A percentile compares a stretch with the other conserved stretches of the same genome.
Evolutionary conservation across 1,140 invertebrate genomes (phyloP).

Genomic region (Lepidurus arcticus): DNA sequence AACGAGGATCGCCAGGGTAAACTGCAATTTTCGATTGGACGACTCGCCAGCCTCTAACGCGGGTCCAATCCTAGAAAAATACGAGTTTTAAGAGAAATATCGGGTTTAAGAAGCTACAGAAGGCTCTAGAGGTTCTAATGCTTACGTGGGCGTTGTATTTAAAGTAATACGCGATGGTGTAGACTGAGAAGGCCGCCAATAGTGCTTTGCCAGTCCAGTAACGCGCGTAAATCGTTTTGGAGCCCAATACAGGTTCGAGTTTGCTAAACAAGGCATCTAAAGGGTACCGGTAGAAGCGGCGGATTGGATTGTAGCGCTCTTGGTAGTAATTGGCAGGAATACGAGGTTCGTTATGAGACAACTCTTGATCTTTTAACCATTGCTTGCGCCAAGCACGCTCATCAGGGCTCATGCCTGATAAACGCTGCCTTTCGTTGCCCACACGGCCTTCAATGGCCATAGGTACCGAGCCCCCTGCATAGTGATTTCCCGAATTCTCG

Average conservation of each 20-base stretch:
- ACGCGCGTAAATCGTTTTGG: slow-evolving; percentile 51
- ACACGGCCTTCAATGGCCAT: slow-evolving; percentile 69
- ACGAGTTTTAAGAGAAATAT: background rate
- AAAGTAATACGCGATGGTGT: slow-evolving; percentile 60
- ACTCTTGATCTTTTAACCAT: slow-evolving; percentile 73
- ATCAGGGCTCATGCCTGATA: slow-evolving; percentile 71
- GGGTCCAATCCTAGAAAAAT: slow-evolving; percentile 59
- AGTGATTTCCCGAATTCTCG: background rate
- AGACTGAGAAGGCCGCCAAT: slow-evolving; percentile 48
- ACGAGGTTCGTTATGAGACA: slow-evolving; percentile 64
- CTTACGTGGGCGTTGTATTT: slow-evolving; percentile 71
- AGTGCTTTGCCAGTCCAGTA: slow-evolving; percentile 58
- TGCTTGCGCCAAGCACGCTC: slow-evolving; percentile 74
- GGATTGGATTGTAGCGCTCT: slow-evolving; percentile 67
- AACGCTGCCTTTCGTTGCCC: slow-evolving; percentile 64
- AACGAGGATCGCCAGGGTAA: slow-evolving; percentile 59
- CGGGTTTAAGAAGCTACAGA: background rate
- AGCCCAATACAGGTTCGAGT: slow-evolving; percentile 56
- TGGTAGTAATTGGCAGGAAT: slow-evolving; percentile 58
- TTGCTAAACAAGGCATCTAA: slow-evolving; percentile 53
- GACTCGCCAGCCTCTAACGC: slow-evolving; percentile 60
- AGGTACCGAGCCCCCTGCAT: slow-evolving; percentile 44
- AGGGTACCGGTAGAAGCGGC: slow-evolving; percentile 65
- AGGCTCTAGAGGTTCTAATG: slow-evolving; percentile 36
- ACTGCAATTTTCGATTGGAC: slow-evolving; percentile 48